Conservation (phyloP, 2,113 vertebrate genomes). For the Grammomys dolichurus region DNA sequence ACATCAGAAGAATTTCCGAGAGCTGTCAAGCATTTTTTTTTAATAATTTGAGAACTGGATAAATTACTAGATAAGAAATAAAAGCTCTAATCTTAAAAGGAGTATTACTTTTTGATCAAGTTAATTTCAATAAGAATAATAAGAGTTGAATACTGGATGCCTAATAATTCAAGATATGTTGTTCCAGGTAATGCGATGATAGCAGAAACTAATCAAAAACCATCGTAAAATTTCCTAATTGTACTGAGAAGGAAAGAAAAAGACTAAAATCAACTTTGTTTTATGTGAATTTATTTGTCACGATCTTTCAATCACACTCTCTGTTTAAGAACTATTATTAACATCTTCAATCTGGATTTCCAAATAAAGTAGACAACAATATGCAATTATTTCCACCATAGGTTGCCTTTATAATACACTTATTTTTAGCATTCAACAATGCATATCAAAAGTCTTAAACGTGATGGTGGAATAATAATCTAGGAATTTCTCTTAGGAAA, state of each 20-base stretch:
- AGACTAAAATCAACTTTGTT: neutral
- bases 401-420: conserved; percentile 41
- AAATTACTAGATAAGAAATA: neutral
- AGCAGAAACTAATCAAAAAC: neutral
- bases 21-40: neutral
- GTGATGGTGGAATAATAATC: conserved; percentile 7
- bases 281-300: conserved; percentile 60
- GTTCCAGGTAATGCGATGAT: neutral
- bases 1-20: neutral
- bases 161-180: neutral
- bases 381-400: conserved; percentile 74
- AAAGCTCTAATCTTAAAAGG: neutral
- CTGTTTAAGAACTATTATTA: conserved; percentile 77
- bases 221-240: neutral
- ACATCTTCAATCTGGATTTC: conserved; percentile 71
- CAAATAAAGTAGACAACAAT: conserved; percentile 72
- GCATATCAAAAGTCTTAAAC: conserved; percentile 40
- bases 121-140: neutral
- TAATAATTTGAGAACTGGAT: neutral
- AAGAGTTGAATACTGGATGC: neutral
- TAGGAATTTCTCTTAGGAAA: neutral
- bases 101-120: neutral
- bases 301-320: conserved; percentile 43
- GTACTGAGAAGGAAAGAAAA: neutral
- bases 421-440: conserved; percentile 77